Conservation (phyloP, 2,797 vertebrate species). For the Lagorchestes hirsutus region DNA sequence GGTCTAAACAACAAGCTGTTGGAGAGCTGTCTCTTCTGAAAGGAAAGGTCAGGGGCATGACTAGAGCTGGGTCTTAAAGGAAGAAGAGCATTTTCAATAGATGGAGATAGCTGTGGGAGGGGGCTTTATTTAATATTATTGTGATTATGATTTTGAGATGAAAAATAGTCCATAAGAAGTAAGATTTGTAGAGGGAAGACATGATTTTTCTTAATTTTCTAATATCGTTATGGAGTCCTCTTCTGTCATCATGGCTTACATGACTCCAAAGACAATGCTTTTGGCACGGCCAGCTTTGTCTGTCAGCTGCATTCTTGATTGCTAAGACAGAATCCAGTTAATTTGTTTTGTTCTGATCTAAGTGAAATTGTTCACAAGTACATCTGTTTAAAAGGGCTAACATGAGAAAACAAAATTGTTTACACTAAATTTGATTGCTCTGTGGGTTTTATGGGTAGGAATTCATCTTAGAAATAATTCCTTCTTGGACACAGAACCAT, state of each 20-base stretch:
- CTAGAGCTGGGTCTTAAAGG: too few relatives aligned
- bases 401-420: not conserved
- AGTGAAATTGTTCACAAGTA: constrained; percentile 8
- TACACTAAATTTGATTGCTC: constrained; percentile 10
- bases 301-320: not conserved
- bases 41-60: not conserved
- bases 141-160: constrained; percentile 12
- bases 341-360: constrained; percentile 23
- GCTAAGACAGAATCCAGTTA: constrained; percentile 1
- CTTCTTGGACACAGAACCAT: constrained; percentile 10
- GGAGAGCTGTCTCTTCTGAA: not conserved
- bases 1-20: not conserved
- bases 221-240: not conserved
- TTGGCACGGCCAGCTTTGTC: not conserved
- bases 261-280: not conserved
- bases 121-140: not conserved
- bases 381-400: not conserved
- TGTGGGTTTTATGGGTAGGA: not conserved
- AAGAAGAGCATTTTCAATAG: not conserved
- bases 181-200: not conserved
- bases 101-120: not conserved
- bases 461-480: constrained; percentile 36
- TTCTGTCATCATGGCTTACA: not conserved
- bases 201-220: not conserved
- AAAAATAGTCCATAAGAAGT: not conserved